Conservation (phyloP, 2,888 invertebrate genomes). For the Morpho helenor region DNA sequence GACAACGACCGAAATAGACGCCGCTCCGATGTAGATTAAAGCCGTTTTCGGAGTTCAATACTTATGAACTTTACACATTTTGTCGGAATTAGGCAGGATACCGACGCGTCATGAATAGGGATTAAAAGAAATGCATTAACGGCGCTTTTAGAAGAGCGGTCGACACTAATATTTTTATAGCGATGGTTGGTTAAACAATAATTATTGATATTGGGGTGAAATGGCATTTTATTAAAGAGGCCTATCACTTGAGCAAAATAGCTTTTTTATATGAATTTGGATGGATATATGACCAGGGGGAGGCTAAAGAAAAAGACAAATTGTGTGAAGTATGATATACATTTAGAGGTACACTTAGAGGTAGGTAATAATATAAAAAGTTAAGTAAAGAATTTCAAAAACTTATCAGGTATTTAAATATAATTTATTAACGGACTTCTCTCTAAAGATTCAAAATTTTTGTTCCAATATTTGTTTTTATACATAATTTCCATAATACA, state of each 20-base stretch:
- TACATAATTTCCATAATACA: no score
- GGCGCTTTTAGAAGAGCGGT: constrained; percentile 17
- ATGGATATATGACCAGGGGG: background rate
- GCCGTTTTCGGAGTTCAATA: constrained; percentile 61
- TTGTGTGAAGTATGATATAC: background rate
- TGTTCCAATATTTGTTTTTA: no score
- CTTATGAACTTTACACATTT: constrained; percentile 44
- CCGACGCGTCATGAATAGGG: constrained; percentile 28
- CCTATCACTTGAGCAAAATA: background rate
- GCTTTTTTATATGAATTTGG: background rate
- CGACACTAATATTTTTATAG: constrained; percentile 7
- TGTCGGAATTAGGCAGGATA: constrained; percentile 42
- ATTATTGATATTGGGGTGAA: no score
- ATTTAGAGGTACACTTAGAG: background rate
- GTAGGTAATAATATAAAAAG: no score
- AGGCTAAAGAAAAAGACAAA: no score
- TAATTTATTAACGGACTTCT: no score
- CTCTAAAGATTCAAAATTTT: no score
- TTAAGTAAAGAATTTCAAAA: no score
- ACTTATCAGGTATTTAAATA: no score
- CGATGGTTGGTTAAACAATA: no score
- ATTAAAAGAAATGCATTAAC: constrained; percentile 23
- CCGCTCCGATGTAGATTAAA: constrained; percentile 51
- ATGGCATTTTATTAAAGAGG: background rate
- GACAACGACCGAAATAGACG: constrained; percentile 71